Conservation (phyloP, 92 coral and sea anemone genomes). For the Palythoa grandiflora region DNA sequence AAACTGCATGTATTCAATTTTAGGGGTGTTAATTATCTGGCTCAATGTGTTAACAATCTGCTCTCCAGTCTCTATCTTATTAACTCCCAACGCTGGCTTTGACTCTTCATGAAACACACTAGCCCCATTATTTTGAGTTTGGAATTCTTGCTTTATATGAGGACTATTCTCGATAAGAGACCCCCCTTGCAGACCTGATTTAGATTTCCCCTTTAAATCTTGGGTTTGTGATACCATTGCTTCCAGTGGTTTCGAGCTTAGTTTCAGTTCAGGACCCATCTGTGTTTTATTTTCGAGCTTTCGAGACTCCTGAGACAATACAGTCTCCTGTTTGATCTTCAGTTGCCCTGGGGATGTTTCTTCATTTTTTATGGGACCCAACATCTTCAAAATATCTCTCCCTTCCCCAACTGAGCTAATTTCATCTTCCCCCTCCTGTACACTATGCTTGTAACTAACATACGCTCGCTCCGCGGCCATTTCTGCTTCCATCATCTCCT, state of each 20-base stretch:
- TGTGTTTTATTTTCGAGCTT: not conserved
- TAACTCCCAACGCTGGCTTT: not conserved
- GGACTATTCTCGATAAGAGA: not conserved
- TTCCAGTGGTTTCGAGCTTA: not conserved
- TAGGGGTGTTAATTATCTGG: conserved; percentile 38
- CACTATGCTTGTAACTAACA: conserved; percentile 18
- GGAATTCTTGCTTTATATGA: not conserved
- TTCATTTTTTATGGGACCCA: not conserved
- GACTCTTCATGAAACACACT: not conserved
- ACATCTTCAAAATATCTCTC: not conserved
- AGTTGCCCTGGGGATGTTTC: not conserved
- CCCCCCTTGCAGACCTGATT: conserved; percentile 12
- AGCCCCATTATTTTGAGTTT: conserved; percentile 11
- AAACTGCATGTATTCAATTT: conserved; percentile 54
- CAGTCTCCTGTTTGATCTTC: not conserved
- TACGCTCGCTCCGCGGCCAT: conserved; percentile 7
- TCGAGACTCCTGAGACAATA: not conserved
- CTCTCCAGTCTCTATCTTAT: conserved; percentile 14
- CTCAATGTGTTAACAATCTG: conserved; percentile 34
- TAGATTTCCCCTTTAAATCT: not conserved
- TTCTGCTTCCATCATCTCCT: conserved; percentile 30
- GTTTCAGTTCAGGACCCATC: not conserved
- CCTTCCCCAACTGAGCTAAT: not conserved
- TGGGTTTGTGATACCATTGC: not conserved
- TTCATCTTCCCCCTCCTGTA: not conserved